These are phyloP conservation scores for Cyprinella venusta DNA, from an alignment of 2,797 vertebrate genomes.

Conservation along the genomic window DNA sequence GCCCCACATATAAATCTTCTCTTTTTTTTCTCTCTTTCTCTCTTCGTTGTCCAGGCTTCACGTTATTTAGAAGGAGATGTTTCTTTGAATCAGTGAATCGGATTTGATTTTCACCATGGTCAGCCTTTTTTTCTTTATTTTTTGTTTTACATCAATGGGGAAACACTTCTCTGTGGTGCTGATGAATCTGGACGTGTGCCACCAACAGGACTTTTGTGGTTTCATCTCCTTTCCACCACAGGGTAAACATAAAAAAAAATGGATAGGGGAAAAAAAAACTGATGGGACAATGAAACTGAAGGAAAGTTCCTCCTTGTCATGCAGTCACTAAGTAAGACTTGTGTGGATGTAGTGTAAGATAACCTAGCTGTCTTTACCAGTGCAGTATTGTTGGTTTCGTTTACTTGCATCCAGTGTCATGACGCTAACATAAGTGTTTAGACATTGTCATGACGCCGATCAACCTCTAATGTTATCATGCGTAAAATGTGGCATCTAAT, in stretches of 20 bases:
- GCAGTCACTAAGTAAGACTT: constrained; percentile 39
- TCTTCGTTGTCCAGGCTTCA: neutral
- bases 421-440: constrained; percentile 27
- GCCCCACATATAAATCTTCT: constrained; percentile 29
- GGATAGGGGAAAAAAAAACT: neutral
- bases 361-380: constrained; percentile 47
- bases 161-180: constrained; percentile 28
- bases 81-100: neutral
- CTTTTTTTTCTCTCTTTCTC: neutral
- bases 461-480: constrained; percentile 25
- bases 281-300: constrained; percentile 10
- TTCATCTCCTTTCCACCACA: neutral
- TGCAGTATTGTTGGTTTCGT: constrained; percentile 45
- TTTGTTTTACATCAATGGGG: constrained; percentile 31
- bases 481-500: constrained; percentile 10
- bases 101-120: constrained; percentile 35
- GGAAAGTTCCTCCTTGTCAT: constrained; percentile 43
- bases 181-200: constrained; percentile 5
- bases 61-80: neutral
- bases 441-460: constrained; percentile 12
- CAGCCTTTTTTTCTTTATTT: constrained; percentile 38
- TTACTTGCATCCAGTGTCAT: constrained; percentile 43
- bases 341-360: constrained; percentile 50
- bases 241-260: neutral
- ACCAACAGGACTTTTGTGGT: constrained; percentile 13